These are phyloP conservation scores for Aphaenogaster ashmeadi DNA, from an alignment of 1,140 invertebrate genomes.

Conservation along the genomic window DNA sequence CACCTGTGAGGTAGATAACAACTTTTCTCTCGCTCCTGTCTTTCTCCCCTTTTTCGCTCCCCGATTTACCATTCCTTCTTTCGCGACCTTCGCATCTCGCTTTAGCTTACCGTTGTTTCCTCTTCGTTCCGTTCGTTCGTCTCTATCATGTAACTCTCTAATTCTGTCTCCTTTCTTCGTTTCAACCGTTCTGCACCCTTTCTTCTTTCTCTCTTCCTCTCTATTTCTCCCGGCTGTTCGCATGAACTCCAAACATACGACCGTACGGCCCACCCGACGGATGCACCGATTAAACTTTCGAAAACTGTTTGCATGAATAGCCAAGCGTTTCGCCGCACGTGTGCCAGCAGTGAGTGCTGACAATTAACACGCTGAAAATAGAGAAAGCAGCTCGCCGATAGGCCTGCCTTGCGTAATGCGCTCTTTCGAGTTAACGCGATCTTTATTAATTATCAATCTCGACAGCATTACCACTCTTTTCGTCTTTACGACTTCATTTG, in stretches of 20 bases:
- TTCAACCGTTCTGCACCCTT: conserved; percentile 36
- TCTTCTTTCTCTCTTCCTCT: conserved; percentile 57
- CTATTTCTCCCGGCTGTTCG: conserved; percentile 72
- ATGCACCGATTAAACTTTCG: conserved; percentile 85
- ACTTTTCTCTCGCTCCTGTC: conserved; percentile 79
- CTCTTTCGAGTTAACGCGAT: conserved; percentile 48
- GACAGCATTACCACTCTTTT: neutral
- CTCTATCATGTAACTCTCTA: conserved; percentile 47
- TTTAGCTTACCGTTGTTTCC: conserved; percentile 50
- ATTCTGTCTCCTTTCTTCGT: conserved; percentile 58
- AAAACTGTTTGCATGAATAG: conserved; percentile 85
- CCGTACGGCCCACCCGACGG: conserved; percentile 76
- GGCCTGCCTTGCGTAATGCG: conserved; percentile 65
- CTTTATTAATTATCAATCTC: conserved; percentile 59
- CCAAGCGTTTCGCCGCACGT: conserved; percentile 79
- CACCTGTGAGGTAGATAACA: conserved; percentile 82
- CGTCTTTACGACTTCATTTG: neutral
- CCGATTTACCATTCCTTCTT: conserved; percentile 32
- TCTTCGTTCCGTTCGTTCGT: conserved; percentile 37
- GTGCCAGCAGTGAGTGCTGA: conserved; percentile 80
- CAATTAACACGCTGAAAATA: conserved; percentile 81
- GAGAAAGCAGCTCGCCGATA: conserved; percentile 72
- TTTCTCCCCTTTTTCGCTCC: conserved; percentile 47
- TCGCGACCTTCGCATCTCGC: conserved; percentile 43
- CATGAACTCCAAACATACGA: conserved; percentile 79